These are phyloP conservation scores for Microtus oregoni DNA, from an alignment of 2,113 vertebrate genomes.

Conservation along the genomic window DNA sequence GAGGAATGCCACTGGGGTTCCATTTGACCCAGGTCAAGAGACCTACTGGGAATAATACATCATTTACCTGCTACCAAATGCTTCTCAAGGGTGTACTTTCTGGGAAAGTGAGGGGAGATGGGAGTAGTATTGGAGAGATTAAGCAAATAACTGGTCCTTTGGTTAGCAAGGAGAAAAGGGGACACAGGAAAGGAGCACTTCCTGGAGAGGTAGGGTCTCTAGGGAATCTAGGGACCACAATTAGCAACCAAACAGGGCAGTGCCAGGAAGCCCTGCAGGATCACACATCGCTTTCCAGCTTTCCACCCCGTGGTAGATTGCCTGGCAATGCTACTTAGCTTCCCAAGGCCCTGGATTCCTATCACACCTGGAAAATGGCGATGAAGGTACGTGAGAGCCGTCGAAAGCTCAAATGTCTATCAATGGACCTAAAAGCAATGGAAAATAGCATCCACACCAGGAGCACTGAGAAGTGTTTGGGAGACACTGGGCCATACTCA, in stretches of 20 bases:
- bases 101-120: not conserved
- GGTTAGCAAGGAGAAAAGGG: not conserved
- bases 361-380: not conserved
- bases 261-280: rapidly evolving
- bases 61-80: too few species aligned
- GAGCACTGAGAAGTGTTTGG: not conserved
- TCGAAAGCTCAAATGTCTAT: not conserved
- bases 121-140: not conserved
- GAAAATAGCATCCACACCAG: not conserved
- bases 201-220: rapidly evolving
- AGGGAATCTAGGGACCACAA: not conserved
- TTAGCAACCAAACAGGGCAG: not conserved
- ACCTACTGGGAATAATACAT: not conserved
- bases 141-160: not conserved
- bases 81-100: not conserved
- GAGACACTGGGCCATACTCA: not conserved
- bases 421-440: not conserved
- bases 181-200: not conserved
- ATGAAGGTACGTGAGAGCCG: not conserved
- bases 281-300: not conserved
- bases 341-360: not conserved
- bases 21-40: not conserved
- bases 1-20: not conserved
- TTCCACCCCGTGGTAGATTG: not conserved
- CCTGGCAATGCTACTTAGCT: not conserved